A percentile compares a stretch with the other conserved stretches of the same genome.
These are phyloP conservation scores for Byasa hedistus DNA, from an alignment of 2,888 invertebrate species.

Conservation along the genomic window DNA sequence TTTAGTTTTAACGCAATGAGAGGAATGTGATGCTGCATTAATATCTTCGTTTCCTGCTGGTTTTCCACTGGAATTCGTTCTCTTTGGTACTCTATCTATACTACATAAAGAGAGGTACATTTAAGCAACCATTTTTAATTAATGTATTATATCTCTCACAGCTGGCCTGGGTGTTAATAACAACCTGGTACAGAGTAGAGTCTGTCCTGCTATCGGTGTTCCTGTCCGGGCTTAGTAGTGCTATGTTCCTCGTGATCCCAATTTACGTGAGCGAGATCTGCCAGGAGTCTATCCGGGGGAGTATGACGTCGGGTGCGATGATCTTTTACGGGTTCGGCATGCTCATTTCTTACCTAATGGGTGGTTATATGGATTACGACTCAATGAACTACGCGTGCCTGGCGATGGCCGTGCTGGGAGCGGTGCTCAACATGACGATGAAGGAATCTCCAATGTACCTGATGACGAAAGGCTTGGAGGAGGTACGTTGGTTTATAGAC, in stretches of 20 bases:
- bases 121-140: no score
- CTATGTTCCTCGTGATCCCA: constrained; percentile 47
- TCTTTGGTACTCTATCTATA: no score
- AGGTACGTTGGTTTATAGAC: constrained; percentile 39
- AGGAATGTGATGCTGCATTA: no score
- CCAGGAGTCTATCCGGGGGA: constrained; percentile 60
- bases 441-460: constrained; percentile 58
- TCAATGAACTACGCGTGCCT: constrained; percentile 52
- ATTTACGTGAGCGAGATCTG: constrained; percentile 60
- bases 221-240: constrained; percentile 53
- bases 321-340: constrained; percentile 56
- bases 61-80: no score
- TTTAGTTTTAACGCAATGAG: no score
- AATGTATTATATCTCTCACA: constrained; percentile 36
- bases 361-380: constrained; percentile 52
- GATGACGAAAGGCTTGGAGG: constrained; percentile 54
- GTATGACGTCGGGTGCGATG: constrained; percentile 52
- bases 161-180: constrained; percentile 56
- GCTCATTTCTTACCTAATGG: constrained; percentile 57
- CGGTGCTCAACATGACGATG: constrained; percentile 41
- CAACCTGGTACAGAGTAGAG: constrained; percentile 47
- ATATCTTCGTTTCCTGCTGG: no score
- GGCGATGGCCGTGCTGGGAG: constrained; percentile 41
- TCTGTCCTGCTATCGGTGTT: constrained; percentile 50
- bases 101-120: no score